Evolutionary conservation across 2,113 vertebrate genomes (phyloP), one percentile per base, ranked within the genome.

Genomic region (Notarius lentiginosus): DNA sequence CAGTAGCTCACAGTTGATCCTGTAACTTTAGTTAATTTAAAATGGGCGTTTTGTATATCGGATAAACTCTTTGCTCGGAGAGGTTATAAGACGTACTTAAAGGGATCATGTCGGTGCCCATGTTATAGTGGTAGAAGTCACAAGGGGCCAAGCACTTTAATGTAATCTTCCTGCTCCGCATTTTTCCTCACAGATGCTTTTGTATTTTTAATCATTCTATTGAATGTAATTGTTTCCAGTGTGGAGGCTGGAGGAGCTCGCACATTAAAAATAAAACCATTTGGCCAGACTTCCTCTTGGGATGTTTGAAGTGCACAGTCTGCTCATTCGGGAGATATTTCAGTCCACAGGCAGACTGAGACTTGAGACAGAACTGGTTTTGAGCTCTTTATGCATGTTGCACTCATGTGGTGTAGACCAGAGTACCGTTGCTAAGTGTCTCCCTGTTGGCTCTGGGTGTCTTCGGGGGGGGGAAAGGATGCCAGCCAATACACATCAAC

Each of bases 271-370:
- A 61, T 61, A 5, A 22, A 20, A 60, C 70, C 7, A n/a, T 84
- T 84, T 47, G 49, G 51, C 30, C 84, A 47, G 76, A 70, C 34
- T 56, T 58, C 5, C 76, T 41, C n/a, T 22, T 30, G 75, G 76
- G 84, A 70, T 70, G 51, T 58, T 70, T 70, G 70, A 73, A 70
- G 24, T 9, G 6, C 70, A 75, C 83, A 63, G 65, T 87, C 76
- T 49, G 82, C 82, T 84, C n/a, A 30, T 84, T 73, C 63, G n/a
- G 61, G 66, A 86, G 80, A 72, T 55, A 55, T 60, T 83, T 81
- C 56, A 30, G 66, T 75, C 66, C 75, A 61, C 63, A 30, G 53
- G 11, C 86, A 85, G 58, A 77, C 79, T 82, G 41, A 82, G 70
- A 27, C 53, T 70, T 15, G 84, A 55, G 27, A 56, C 51, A n/a